Conservation (phyloP, 2,888 invertebrate genomes). For the Nowickia ferox region DNA sequence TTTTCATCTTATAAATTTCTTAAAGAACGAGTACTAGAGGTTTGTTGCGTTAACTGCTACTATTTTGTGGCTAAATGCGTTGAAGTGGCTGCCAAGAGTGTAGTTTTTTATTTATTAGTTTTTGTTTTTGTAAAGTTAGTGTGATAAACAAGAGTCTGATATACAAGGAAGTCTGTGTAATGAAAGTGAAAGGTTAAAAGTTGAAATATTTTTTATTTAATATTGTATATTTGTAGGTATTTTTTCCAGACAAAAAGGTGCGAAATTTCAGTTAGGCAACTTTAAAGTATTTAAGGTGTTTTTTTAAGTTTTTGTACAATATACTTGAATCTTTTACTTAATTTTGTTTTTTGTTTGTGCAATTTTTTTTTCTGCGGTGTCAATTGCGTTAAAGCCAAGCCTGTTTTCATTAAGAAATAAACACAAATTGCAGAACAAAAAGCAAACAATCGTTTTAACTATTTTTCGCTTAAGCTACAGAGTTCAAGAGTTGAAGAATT, state of each 20-base stretch:
- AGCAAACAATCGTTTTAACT: not conserved
- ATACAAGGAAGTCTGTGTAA: constrained; percentile 70
- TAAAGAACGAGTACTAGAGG: not conserved
- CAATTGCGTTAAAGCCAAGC: constrained; percentile 71
- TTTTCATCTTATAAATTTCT: not conserved
- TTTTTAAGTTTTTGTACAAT: constrained; percentile 20
- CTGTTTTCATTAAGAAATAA: constrained; percentile 59
- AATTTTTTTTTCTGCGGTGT: constrained; percentile 41
- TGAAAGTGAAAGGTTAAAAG: constrained; percentile 75
- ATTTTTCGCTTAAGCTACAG: not conserved
- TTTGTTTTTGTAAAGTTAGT: constrained; percentile 23
- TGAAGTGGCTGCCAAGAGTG: constrained; percentile 26
- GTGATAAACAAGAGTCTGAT: constrained; percentile 67
- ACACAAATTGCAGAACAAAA: constrained; percentile 36
- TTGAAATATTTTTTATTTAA: constrained; percentile 65
- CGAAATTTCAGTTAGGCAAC: constrained; percentile 66
- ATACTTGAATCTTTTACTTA: not conserved
- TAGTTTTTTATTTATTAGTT: constrained; percentile 16
- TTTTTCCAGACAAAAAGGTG: constrained; percentile 58
- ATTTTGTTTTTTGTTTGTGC: not conserved
- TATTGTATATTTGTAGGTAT: not conserved
- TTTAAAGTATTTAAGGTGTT: constrained; percentile 53
- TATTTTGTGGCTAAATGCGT: constrained; percentile 67
- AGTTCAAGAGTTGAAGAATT: constrained; percentile 66
- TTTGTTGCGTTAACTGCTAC: constrained; percentile 66